Evolutionary conservation across 2,888 invertebrate species (phyloP), one percentile per base, ranked within the genome.

Genomic region (Protophormia terraenovae): DNA sequence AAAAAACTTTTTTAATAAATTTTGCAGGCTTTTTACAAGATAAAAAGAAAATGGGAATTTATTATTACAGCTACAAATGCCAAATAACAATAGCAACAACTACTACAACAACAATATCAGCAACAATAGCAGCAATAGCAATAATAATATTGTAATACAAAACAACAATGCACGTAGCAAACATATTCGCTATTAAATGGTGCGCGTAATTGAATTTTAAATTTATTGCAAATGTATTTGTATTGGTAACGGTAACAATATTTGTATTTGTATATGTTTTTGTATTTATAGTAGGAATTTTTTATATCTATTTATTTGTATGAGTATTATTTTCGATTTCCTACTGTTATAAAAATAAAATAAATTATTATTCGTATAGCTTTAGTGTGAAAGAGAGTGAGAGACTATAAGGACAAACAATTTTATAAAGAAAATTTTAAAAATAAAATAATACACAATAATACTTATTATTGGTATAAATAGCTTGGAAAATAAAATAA

Each of bases 181-280:
- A 45, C 50, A 71, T 79, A 41, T 67, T 69, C 45, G 66, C 58
- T 73, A 73, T 73, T 81, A 50, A 81, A 81, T 81, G 80, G 73
- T 58, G 80, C 73, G 58, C 80, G 58, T 73, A 81, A 81, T 81
- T 81, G 64, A 73, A 73, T 81, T 58, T 47, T 35, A 73, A 73
- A 81, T 81, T 81, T 81, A 73, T 66, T 35, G 58, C 29, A 47
- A 77, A 58, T 76, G 14, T 64, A 7, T 67, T 67, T 50, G 16
- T 32, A 50, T 22, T 72, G 19, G 1, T 7, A 41, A 27, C 12
- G 10, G 19, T 19, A 58, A 72, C 27, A n/a, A n/a, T 12, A 22
- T 35, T 10, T 55, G 41, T 35, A 10, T 8, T 32, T 29, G 0
- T 16, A n/a, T n/a, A n/a, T 24, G 16, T 16, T 19, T 32, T 32